Percentiles rank a stretch among this genome's conserved stretches.
Evolutionary conservation across 2,113 vertebrate species (phyloP).

Genomic region (Rhinopomastus cyanomelas): DNA sequence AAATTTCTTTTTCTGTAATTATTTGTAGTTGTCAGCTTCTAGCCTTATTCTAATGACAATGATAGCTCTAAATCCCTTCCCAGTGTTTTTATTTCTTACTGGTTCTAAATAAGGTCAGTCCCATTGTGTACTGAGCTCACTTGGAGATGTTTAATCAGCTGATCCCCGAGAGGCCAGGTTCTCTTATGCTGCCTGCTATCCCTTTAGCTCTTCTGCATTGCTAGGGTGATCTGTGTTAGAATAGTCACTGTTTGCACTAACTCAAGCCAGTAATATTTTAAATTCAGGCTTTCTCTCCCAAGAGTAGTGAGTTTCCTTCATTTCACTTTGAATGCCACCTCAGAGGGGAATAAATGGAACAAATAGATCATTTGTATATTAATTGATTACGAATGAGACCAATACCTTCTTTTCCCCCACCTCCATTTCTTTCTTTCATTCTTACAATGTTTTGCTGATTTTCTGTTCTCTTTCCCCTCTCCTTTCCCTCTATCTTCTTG

Average conservation of each 20-base stretch:
- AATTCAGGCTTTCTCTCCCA: neutral
- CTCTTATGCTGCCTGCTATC: constrained; percentile 1
- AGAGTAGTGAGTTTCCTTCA: neutral
- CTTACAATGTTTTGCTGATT: constrained; percentile 2
- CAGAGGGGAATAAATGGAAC: neutral
- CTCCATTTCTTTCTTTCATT: neutral
- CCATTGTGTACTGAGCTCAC: constrained; percentile 32
- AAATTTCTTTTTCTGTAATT: neutral
- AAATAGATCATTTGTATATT: neutral
- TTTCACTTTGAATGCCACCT: neutral
- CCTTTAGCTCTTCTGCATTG: neutral
- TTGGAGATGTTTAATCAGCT: constrained; percentile 54
- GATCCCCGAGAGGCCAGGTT: constrained; percentile 13
- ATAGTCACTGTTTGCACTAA: neutral
- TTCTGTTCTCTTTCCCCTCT: neutral
- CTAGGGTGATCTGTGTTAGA: neutral
- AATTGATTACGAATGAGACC: neutral
- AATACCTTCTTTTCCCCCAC: neutral
- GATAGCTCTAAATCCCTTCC: constrained; percentile 53
- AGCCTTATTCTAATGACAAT: constrained; percentile 55
- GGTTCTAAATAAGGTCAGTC: constrained; percentile 43
- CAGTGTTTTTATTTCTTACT: constrained; percentile 50
- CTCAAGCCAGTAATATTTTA: neutral
- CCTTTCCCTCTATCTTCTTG: neutral
- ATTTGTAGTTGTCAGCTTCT: constrained; percentile 20